Percentiles rank a stretch among this genome's conserved stretches.
Conservation (phyloP, 2,113 vertebrate genomes). For the Chrysochloris asiatica region DNA sequence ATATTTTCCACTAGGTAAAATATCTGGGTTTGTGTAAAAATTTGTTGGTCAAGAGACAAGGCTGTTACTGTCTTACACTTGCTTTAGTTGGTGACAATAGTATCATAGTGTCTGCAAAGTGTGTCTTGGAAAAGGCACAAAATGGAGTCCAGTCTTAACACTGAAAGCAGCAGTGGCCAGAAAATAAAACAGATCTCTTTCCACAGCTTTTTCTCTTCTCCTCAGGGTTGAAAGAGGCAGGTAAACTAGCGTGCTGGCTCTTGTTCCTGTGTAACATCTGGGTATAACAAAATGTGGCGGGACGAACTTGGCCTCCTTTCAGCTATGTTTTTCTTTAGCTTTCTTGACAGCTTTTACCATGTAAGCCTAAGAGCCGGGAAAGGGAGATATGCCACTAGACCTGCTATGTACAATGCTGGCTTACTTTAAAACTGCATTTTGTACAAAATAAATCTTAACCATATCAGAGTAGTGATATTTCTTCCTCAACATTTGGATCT, state of each 20-base stretch:
- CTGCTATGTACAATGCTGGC: not conserved
- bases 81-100: not conserved
- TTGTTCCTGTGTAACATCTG: not conserved
- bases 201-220: not conserved
- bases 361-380: not conserved
- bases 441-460: not conserved
- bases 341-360: not conserved
- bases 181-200: not conserved
- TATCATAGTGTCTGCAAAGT: not conserved
- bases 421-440: not conserved
- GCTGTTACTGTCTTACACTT: not conserved
- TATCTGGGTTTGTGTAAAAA: not conserved
- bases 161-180: not conserved
- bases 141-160: not conserved
- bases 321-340: not conserved
- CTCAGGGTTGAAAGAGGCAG: not conserved
- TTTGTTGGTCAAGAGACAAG: not conserved
- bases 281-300: not conserved
- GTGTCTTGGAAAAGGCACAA: not conserved
- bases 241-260: not conserved
- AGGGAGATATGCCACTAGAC: not conserved
- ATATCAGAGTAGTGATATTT: conserved; percentile 19
- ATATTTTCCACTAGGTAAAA: not conserved
- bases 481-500: conserved; percentile 27
- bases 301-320: not conserved